phyloP scores from a whole-genome alignment of 2,113 vertebrate genomes.

The Atherinomorus stipes region DNA sequence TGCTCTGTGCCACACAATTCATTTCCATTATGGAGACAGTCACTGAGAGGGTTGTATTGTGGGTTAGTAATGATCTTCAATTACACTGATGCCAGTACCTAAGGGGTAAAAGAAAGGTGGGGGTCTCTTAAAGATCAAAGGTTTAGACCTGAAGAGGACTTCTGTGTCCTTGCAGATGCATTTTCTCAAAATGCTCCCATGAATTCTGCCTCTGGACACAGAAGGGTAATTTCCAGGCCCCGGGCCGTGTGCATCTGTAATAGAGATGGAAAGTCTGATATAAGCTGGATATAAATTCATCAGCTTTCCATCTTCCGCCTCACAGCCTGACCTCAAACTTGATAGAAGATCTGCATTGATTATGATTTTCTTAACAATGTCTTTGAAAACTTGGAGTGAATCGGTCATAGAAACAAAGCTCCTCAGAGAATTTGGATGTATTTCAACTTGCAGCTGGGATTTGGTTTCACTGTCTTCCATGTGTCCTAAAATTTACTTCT shows the following conservation, averaged over 20 bases:
- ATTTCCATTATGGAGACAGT: constrained; percentile 83
- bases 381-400: neutral
- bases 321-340: constrained; percentile 10
- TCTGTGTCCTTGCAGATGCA: constrained; percentile 77
- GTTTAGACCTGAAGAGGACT: constrained; percentile 80
- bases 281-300: constrained; percentile 54
- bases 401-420: neutral
- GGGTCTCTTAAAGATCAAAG: constrained; percentile 84
- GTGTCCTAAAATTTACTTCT: neutral
- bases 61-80: constrained; percentile 85
- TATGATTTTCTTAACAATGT: neutral
- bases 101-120: constrained; percentile 72
- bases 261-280: constrained; percentile 52
- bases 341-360: constrained; percentile 16
- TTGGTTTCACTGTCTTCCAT: neutral
- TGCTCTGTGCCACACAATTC: constrained; percentile 74
- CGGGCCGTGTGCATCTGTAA: constrained; percentile 56
- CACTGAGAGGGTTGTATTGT: constrained; percentile 84
- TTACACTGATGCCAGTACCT: constrained; percentile 82
- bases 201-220: constrained; percentile 76
- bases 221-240: constrained; percentile 75
- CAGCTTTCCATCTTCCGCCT: constrained; percentile 23
- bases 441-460: neutral
- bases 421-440: neutral
- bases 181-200: constrained; percentile 75